A percentile compares a stretch with the other conserved stretches of the same genome.
Conservation (phyloP, 1,140 invertebrate genomes). For the Zaprionus ghesquierei region DNA sequence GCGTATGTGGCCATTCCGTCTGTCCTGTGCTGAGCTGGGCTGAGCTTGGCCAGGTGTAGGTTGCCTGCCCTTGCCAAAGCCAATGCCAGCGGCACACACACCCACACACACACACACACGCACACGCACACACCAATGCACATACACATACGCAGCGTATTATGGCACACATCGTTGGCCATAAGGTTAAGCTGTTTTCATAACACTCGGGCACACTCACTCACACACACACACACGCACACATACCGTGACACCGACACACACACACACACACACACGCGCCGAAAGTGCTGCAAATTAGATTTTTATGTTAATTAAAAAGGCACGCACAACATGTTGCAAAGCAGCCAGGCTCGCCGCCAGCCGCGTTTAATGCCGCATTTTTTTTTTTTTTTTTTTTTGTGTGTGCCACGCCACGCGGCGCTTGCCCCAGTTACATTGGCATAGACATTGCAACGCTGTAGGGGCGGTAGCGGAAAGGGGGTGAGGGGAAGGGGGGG, state of each 20-base stretch:
- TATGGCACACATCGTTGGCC: conserved; percentile 76
- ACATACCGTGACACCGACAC: not conserved
- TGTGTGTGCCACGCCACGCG: not conserved
- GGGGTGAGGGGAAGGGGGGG: not conserved
- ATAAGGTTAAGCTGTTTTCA: conserved; percentile 81
- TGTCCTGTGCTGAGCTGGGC: conserved; percentile 35
- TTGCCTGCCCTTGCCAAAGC: conserved; percentile 63
- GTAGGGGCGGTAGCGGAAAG: not conserved
- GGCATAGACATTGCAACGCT: conserved; percentile 17
- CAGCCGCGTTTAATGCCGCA: conserved; percentile 5
- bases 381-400: not conserved
- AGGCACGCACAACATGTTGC: conserved; percentile 59
- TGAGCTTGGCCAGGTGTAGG: conserved; percentile 59
- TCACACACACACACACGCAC: conserved; percentile 9
- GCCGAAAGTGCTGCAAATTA: conserved; percentile 72
- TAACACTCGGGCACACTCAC: conserved; percentile 33
- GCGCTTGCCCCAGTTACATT: conserved; percentile 29
- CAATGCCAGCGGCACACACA: conserved; percentile 64
- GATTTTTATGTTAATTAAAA: conserved; percentile 81
- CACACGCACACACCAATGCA: not conserved
- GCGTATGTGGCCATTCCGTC: conserved; percentile 10
- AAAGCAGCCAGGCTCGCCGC: conserved; percentile 11
- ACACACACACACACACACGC: conserved; percentile 29
- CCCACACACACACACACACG: not conserved
- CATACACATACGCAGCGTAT: conserved; percentile 28